Evolutionary conservation across 2,797 vertebrate genomes (phyloP).

Genomic region (Cirrhinus molitorella): DNA sequence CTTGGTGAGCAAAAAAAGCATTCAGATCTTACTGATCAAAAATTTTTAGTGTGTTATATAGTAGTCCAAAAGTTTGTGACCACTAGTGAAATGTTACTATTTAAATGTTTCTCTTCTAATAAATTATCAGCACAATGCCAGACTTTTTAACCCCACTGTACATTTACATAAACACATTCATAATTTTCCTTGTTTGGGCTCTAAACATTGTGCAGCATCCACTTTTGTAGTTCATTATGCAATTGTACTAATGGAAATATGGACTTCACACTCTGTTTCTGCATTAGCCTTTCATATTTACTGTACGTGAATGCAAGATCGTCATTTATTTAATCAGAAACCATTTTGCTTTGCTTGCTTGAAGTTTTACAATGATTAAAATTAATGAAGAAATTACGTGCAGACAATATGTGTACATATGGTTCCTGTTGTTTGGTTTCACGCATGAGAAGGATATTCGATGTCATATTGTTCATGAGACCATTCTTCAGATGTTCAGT

Average conservation of each 20-base stretch:
- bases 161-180: background rate
- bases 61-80: background rate
- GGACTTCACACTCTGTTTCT: background rate
- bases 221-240: background rate
- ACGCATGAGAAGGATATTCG: background rate
- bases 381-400: background rate
- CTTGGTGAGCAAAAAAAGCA: too few relatives aligned
- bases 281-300: background rate
- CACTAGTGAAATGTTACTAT: background rate
- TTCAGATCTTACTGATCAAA: too few relatives aligned
- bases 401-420: background rate
- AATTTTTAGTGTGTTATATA: background rate
- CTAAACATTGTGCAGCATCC: background rate
- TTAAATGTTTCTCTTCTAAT: background rate
- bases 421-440: constrained; percentile 7
- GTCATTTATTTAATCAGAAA: constrained; percentile 9
- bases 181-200: background rate
- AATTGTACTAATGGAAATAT: constrained; percentile 1
- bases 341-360: background rate
- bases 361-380: constrained; percentile 23
- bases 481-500: constrained; percentile 7
- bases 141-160: background rate
- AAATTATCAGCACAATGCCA: background rate
- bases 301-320: background rate
- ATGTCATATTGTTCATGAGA: background rate